Conservation (phyloP, 1,140 invertebrate species). For the Berghia stephanieae region DNA sequence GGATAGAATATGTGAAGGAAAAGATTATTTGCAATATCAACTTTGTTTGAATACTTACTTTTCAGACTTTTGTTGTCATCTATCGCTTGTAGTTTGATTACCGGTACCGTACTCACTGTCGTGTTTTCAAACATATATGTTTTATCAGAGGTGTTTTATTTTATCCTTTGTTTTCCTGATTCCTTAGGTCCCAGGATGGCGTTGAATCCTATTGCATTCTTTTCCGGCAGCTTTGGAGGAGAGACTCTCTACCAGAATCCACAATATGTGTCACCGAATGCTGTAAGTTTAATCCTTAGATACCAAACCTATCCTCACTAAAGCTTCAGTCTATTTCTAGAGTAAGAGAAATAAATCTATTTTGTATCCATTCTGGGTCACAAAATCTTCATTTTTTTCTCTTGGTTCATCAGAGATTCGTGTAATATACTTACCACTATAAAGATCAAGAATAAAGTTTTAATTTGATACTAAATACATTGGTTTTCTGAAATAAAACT, state of each 20-base stretch:
- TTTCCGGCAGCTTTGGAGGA: slow-evolving; percentile 94
- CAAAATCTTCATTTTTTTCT: neutral
- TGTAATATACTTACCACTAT: neutral
- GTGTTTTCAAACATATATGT: neutral
- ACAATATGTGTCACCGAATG: slow-evolving; percentile 89
- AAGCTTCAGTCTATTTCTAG: no score
- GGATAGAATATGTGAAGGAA: no score
- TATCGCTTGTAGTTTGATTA: no score
- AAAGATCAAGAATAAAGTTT: neutral
- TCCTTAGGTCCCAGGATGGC: slow-evolving; percentile 88
- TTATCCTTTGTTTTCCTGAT: neutral
- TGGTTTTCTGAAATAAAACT: no score
- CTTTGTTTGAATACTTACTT: neutral
- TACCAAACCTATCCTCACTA: no score
- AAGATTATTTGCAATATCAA: neutral
- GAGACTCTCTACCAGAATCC: slow-evolving; percentile 93
- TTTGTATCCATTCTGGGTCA: neutral
- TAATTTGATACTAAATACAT: no score
- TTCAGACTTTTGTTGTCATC: neutral
- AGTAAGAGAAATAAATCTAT: neutral
- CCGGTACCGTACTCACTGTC: neutral
- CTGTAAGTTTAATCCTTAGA: slow-evolving; percentile 73
- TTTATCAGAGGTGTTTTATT: neutral
- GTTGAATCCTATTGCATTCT: slow-evolving; percentile 92
- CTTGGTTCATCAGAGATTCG: neutral